A percentile compares a stretch with the other conserved stretches of the same genome.
Evolutionary conservation across 2,113 vertebrate species (phyloP).

Genomic region (Chrysochloris asiatica): DNA sequence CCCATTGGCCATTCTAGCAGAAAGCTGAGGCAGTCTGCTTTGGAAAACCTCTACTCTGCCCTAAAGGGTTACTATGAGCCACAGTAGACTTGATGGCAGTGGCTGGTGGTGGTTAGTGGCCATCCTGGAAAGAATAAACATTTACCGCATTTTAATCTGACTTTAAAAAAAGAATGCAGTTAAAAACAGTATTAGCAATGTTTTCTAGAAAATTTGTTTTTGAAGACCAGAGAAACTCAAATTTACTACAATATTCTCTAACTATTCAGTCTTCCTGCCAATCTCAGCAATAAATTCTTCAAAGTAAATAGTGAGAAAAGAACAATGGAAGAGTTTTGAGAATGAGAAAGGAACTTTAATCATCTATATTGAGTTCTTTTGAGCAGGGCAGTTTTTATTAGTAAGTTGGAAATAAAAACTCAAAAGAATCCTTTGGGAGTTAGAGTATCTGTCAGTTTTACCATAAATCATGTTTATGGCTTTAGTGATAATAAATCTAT

Average conservation of each 20-base stretch:
- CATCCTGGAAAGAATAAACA: neutral
- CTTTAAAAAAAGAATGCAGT: slow-evolving; percentile 32
- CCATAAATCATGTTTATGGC: neutral
- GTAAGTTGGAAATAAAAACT: slow-evolving; percentile 7
- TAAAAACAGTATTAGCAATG: neutral
- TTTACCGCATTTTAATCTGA: neutral
- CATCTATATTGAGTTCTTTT: neutral
- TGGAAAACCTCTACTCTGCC: no score
- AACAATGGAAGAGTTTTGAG: neutral
- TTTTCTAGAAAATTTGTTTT: slow-evolving; percentile 14
- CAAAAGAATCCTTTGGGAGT: slow-evolving; percentile 1
- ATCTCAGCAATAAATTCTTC: slow-evolving; percentile 13
- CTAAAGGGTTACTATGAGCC: no score
- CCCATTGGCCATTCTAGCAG: no score
- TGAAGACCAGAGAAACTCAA: slow-evolving; percentile 44
- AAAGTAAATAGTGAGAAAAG: neutral
- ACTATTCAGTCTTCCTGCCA: neutral
- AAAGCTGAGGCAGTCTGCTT: no score
- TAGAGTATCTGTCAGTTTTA: neutral
- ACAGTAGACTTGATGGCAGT: no score
- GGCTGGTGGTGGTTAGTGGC: no score
- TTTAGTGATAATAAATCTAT: neutral
- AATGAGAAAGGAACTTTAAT: neutral
- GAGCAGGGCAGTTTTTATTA: neutral
- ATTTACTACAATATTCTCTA: neutral